A percentile compares a stretch with the other conserved stretches of the same genome.
These are phyloP conservation scores for Gallinago nigripennis DNA, from an alignment of 2,797 vertebrate species.

Conservation along the genomic window DNA sequence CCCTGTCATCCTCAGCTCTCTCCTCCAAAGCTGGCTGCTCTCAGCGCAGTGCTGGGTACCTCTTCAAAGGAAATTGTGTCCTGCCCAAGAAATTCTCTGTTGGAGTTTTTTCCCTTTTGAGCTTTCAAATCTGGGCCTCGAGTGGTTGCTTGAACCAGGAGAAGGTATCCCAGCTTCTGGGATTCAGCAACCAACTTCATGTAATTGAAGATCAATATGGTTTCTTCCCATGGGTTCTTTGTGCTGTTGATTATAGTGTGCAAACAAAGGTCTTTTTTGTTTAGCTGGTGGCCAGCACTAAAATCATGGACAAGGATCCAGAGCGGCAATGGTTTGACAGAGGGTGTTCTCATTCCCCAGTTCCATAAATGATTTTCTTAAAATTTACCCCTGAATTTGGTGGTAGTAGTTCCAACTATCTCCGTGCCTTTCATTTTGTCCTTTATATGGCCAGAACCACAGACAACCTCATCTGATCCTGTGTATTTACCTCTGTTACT, in stretches of 20 bases:
- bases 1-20: background rate
- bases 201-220: background rate
- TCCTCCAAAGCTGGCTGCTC: background rate
- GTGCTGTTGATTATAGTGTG: background rate
- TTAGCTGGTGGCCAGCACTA: background rate
- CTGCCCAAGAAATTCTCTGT: background rate
- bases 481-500: accelerated
- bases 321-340: background rate
- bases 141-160: background rate
- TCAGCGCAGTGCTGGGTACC: background rate
- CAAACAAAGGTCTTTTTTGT: background rate
- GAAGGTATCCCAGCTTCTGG: background rate
- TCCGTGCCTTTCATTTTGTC: background rate
- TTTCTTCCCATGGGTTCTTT: background rate
- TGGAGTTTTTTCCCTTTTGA: background rate
- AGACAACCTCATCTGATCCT: background rate
- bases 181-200: background rate
- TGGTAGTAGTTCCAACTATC: background rate
- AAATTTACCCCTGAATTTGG: background rate
- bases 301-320: background rate
- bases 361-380: background rate
- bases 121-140: background rate
- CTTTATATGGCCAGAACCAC: background rate
- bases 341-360: background rate
- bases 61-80: background rate